Conservation (phyloP, 2,113 vertebrate species). For the Lycaon pictus region DNA sequence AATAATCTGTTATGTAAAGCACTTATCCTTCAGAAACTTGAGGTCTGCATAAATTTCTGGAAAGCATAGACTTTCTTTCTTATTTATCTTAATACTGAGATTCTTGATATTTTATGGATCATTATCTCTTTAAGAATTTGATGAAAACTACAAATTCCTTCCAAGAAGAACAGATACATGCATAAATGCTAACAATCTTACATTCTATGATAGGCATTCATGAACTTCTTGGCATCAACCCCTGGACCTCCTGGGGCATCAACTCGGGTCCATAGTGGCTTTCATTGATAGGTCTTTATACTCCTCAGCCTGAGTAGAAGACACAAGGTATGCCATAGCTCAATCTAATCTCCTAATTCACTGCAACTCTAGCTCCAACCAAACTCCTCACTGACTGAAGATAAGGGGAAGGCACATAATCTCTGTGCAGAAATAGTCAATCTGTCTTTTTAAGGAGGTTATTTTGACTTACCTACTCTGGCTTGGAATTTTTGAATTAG, state of each 20-base stretch:
- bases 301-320: background rate
- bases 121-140: background rate
- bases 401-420: background rate
- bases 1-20: background rate
- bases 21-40: background rate
- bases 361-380: background rate
- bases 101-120: slow-evolving; percentile 28
- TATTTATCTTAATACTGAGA: background rate
- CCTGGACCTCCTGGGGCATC: background rate
- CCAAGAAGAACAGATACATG: background rate
- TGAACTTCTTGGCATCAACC: background rate
- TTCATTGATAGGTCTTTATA: background rate
- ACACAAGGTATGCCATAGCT: background rate
- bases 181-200: background rate
- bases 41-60: background rate
- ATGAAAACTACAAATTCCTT: background rate
- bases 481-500: background rate
- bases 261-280: background rate
- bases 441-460: background rate
- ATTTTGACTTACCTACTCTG: slow-evolving; percentile 18
- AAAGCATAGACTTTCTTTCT: background rate
- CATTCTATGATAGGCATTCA: background rate
- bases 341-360: background rate
- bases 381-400: background rate
- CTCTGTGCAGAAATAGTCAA: background rate